A percentile compares a stretch with the other conserved stretches of the same genome.
Evolutionary conservation across 2,888 invertebrate genomes (phyloP).

Genomic region (Cantharis flavilabris): DNA sequence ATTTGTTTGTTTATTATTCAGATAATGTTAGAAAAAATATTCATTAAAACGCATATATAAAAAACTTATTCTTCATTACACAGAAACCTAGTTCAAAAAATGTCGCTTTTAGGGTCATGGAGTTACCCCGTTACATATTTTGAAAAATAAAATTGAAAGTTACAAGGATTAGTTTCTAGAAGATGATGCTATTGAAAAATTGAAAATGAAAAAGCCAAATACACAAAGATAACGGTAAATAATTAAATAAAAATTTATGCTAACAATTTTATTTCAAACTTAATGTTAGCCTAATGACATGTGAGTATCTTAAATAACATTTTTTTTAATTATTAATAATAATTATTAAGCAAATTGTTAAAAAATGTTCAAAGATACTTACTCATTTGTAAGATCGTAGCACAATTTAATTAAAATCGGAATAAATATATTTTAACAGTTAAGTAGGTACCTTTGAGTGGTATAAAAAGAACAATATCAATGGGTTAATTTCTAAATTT

Average conservation of each 20-base stretch:
- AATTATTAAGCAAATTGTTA: background rate
- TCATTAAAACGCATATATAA: no score
- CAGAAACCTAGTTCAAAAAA: no score
- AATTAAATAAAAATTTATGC: background rate
- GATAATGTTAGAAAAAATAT: no score
- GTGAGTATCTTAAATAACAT: background rate
- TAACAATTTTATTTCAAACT: background rate
- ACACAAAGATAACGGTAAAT: background rate
- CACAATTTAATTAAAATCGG: constrained; percentile 18
- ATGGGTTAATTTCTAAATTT: background rate
- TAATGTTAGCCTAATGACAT: background rate
- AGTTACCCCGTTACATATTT: no score
- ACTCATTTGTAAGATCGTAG: background rate
- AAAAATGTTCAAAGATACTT: background rate
- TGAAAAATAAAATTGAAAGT: no score
- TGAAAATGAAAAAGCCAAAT: background rate
- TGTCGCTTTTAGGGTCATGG: no score
- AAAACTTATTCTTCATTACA: no score
- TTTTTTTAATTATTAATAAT: background rate
- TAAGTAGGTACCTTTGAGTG: background rate
- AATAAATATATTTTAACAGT: constrained; percentile 8
- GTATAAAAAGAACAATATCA: background rate
- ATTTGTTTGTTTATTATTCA: no score
- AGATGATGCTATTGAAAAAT: background rate
- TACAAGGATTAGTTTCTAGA: no score